A percentile compares a stretch with the other conserved stretches of the same genome.
phyloP scores from a whole-genome alignment of 2,113 vertebrate species.

The Sus scrofa region DNA sequence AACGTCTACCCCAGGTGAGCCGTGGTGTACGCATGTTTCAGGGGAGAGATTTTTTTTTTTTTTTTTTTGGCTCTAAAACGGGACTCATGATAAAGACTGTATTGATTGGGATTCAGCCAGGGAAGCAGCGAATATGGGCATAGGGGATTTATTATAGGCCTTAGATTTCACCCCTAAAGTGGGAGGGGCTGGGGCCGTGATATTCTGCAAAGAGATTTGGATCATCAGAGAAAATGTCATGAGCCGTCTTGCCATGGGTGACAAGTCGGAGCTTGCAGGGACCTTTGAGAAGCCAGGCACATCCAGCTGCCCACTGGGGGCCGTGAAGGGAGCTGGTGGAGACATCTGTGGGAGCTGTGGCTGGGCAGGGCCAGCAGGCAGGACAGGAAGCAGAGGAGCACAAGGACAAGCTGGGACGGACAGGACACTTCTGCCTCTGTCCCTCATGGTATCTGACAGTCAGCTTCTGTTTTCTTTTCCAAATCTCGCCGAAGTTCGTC shows the following conservation, averaged over 20 bases:
- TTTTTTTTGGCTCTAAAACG: background rate
- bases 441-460: background rate
- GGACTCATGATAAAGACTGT: background rate
- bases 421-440: background rate
- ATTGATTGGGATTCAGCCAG: background rate
- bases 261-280: background rate
- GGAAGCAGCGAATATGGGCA: background rate
- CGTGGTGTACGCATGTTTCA: background rate
- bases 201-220: background rate
- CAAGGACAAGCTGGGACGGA: background rate
- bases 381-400: background rate
- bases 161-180: background rate
- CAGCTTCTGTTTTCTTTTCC: background rate
- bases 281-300: background rate
- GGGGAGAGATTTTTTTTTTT: background rate
- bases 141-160: background rate
- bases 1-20: background rate
- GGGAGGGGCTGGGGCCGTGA: background rate
- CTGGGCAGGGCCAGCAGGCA: fast-evolving
- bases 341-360: fast-evolving
- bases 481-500: background rate
- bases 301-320: background rate
- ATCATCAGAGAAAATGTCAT: background rate
- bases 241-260: background rate
- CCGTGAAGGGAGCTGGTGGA: background rate